A percentile compares a stretch with the other conserved stretches of the same genome.
These are phyloP conservation scores for Cyclargus thomasi DNA, from an alignment of 1,140 invertebrate species.

Conservation along the genomic window DNA sequence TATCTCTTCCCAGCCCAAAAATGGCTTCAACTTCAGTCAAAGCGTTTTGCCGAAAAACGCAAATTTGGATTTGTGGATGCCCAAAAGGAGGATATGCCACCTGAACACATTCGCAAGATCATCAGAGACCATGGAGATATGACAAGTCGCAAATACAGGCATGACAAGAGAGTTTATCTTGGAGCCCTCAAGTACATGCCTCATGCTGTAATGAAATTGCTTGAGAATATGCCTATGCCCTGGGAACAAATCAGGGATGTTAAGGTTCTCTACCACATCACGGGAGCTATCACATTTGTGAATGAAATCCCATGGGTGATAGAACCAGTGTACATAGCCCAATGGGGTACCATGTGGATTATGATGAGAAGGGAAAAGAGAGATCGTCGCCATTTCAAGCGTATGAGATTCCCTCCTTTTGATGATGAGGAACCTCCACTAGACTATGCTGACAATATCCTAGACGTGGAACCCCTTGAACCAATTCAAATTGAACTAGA, in stretches of 20 bases:
- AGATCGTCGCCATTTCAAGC: slow-evolving; percentile 98
- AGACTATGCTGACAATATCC: slow-evolving; percentile 99
- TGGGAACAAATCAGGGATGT: slow-evolving; percentile 99
- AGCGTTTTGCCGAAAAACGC: slow-evolving; percentile 97
- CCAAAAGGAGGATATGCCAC: slow-evolving; percentile 99
- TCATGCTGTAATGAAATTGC: slow-evolving; percentile 97
- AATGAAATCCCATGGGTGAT: slow-evolving; percentile 99
- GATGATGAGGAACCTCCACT: slow-evolving; percentile 99
- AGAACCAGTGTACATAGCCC: slow-evolving; percentile 98
- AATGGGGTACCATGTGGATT: slow-evolving; percentile 99
- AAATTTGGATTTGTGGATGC: slow-evolving; percentile 99
- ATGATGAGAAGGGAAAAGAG: slow-evolving; percentile 99
- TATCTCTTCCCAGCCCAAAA: slow-evolving; percentile 83
- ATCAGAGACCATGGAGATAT: slow-evolving; percentile 99
- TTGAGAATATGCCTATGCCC: slow-evolving; percentile 99
- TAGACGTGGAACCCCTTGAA: slow-evolving; percentile 99
- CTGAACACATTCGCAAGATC: slow-evolving; percentile 98
- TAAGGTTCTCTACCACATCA: slow-evolving; percentile 97
- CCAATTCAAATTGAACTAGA: slow-evolving; percentile 99
- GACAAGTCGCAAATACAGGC: slow-evolving; percentile 98
- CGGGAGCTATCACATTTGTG: slow-evolving; percentile 99
- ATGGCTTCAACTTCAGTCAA: slow-evolving; percentile 99
- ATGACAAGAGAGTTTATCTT: slow-evolving; percentile 99
- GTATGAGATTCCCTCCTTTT: slow-evolving; percentile 99
- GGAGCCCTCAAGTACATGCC: slow-evolving; percentile 99